These are phyloP conservation scores for Ceyx margarethae DNA, from an alignment of 2,113 vertebrate genomes.

Conservation along the genomic window DNA sequence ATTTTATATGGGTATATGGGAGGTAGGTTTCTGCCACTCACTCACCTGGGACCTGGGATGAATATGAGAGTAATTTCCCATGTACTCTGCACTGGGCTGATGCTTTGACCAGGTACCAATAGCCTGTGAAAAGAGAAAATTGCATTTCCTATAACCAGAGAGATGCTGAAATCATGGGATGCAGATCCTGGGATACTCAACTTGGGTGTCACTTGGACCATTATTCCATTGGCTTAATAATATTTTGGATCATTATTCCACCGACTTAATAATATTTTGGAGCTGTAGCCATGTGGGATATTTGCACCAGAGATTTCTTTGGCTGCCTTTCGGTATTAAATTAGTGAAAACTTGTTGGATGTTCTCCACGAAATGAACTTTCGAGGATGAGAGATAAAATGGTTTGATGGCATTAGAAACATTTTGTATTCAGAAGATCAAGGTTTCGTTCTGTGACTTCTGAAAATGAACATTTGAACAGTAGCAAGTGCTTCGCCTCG, in stretches of 20 bases:
- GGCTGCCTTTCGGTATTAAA: neutral
- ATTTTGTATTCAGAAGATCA: neutral
- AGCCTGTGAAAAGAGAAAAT: neutral
- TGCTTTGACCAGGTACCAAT: neutral
- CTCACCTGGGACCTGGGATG: neutral
- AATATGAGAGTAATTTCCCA: neutral
- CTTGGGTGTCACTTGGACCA: neutral
- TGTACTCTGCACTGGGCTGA: neutral
- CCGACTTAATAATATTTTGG: neutral
- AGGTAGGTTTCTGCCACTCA: neutral
- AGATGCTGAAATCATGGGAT: neutral
- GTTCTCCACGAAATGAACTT: neutral
- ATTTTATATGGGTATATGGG: neutral
- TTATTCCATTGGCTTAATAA: neutral
- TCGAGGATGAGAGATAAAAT: neutral
- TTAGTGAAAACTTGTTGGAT: neutral
- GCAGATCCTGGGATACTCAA: neutral
- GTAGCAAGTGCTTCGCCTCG: neutral
- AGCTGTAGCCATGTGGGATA: fast-evolving
- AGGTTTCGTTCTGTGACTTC: neutral
- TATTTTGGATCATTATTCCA: neutral
- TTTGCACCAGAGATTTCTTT: neutral
- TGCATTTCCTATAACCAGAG: neutral
- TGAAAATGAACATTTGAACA: slow-evolving; percentile 6
- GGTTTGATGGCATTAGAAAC: neutral